Base-by-base conservation (phyloP, 1,140 invertebrate species). In the Macrocentrus cingulum region DNA sequence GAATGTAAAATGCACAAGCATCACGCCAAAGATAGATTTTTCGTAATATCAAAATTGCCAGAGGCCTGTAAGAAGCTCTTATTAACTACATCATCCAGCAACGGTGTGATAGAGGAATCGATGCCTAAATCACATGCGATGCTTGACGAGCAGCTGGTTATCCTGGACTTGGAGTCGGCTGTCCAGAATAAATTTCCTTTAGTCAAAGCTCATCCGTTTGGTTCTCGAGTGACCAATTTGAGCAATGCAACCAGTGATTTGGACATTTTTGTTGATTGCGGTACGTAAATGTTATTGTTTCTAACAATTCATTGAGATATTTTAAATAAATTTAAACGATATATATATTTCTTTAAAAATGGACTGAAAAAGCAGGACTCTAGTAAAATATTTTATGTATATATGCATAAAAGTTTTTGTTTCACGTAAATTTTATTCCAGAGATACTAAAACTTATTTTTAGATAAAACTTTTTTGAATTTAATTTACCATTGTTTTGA, bases 241-340 rank as follows among this genome's bases (percentile, higher is more conserved):
- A 75, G 69, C 9, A 66, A 70, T 39, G 39, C 51, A 16, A 72
- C 75, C 19, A 83, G 81, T 59, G 80, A 84, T 63, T 61, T 82
- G 37, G 80, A 83, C 61, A 62, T 83, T 19, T 84, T 81, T 66
- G 62, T 83, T 15, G 81, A 84, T 64, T 74, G 72, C 44, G 71
- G 79, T 68, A 67, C 67, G 55, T 32, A 32, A 48, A 50, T 19
- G 2, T 13, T 51, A 13, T 37, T 2, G 51, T 19, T 29, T 49
- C 41, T 32, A 41, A 2, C 20, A 11, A 49, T 25, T 60, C 50
- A 36, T 58, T 11, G 19, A 16, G 19, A 51, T 41, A 46, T n/a
- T n/a, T n/a, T n/a, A n/a, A n/a, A n/a, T n/a, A n/a, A n/a, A n/a
- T n/a, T n/a, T n/a, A n/a, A n/a, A n/a, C n/a, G n/a, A n/a, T n/a